phyloP scores from a whole-genome alignment of 2,888 invertebrate species.

The Pycnomerus fuliginosus region DNA sequence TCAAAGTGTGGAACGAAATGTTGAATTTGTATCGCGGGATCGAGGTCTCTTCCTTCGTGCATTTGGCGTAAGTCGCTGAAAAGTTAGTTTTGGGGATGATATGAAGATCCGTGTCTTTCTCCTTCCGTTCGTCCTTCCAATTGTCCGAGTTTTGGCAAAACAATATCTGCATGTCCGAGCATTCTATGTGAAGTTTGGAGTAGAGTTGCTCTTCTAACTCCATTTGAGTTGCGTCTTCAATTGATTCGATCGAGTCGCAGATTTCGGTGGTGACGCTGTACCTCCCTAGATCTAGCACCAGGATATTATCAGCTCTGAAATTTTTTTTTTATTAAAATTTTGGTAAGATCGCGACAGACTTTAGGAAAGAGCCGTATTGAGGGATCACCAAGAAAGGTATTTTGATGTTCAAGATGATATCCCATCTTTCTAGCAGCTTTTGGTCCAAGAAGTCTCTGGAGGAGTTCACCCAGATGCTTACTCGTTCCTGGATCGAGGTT shows the following conservation, averaged over 20 bases:
- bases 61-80: conserved; percentile 44
- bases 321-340: conserved; percentile 1
- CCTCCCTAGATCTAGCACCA: conserved; percentile 72
- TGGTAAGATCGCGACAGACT: conserved; percentile 55
- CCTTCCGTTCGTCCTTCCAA: conserved; percentile 71
- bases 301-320: conserved; percentile 65
- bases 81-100: conserved; percentile 65
- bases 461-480: background rate
- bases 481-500: too few species aligned
- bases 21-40: conserved; percentile 71
- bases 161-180: conserved; percentile 66
- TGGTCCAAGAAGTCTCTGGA: conserved; percentile 26
- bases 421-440: conserved; percentile 45
- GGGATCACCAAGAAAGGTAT: conserved; percentile 76
- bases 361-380: conserved; percentile 68
- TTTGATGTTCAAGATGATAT: conserved; percentile 70
- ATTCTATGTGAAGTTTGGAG: conserved; percentile 70
- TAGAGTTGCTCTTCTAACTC: conserved; percentile 80
- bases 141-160: conserved; percentile 65
- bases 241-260: conserved; percentile 64
- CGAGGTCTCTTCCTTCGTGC: conserved; percentile 41
- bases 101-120: conserved; percentile 73
- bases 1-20: conserved; percentile 68
- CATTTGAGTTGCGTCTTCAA: conserved; percentile 78
- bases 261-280: conserved; percentile 70